Base-by-base conservation (phyloP, 1,140 invertebrate species). In the Coptotermes formosanus region DNA sequence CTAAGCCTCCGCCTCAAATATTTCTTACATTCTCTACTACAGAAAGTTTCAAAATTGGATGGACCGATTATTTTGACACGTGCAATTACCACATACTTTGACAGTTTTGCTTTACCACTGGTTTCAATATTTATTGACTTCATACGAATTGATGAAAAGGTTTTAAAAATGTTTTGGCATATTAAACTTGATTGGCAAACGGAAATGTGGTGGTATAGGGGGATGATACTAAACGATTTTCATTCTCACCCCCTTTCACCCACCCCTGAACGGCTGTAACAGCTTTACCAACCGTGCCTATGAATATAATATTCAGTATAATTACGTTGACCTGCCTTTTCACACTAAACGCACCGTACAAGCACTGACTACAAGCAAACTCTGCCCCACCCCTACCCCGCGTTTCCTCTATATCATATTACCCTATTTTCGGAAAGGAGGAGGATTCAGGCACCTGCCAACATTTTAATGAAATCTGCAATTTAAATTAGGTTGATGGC, bases 381-480 rank as follows among this genome's bases (percentile, higher is more conserved):
- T 19, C 55, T 4, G 14, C 25, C 64, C 25, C 14, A 48, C 6
- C 19, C 52, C 14, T 4, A 1, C 21, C 52, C 19, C 52, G 0
- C 14, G n/a, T 55, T 21, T 55, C 21, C 52, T 55, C 52, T n/a
- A 30, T n/a, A 30, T 75, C 64, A 75, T 30, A 75, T 75, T 75
- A 75, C 25, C 64, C 64, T 75, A 14, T 75, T 75, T 75, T 75
- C 25, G 25, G n/a, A 75, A 75, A 75, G 64, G 64, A 11, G n/a
- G 64, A 75, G 9, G 64, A 30, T 25, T 25, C 64, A 75, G 64
- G 64, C 30, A 75, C 64, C 64, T 30, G 14, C 25, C 64, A 14
- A 25, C 64, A 75, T 75, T 75, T 75, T 75, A 75, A n/a, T 30
- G 64, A 75, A 75, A 75, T 75, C 64, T 75, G 64, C 64, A 75